Base-by-base conservation (phyloP, 2,888 invertebrate genomes). In the Strigamia transsilvanica region DNA sequence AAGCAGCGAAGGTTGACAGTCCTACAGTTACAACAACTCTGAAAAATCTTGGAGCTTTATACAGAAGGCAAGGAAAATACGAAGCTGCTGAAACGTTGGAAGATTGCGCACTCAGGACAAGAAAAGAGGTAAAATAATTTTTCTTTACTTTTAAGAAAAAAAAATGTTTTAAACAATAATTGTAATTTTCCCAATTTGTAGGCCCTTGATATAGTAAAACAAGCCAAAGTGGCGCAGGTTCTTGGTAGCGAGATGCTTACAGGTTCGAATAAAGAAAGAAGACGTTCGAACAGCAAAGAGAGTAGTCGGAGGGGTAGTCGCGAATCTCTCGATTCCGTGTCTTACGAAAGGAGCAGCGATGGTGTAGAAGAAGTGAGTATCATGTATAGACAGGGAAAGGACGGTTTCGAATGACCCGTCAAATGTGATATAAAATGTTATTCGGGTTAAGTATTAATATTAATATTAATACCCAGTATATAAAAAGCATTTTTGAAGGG, bases 81-180 rank as follows among this genome's bases (percentile, higher is more conserved):
- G 98, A 99, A 89, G 99, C 99, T 9, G 99, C 99, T 0, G 99
- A 99, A 89, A 98, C 98, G 0, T 91, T 99, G 38, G 99, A 99
- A 88, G 99, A 99, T 90, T 99, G 98, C 90, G 98, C 98, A 56
- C 91, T 98, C 85, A 92, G 98, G 87, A 97, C 97, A 88, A 92
- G 97, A 89, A 97, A 96, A 91, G 97, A 97, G 93, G 96, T 96
- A 61, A 61, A 61, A 18, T 9, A 9, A 21, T 61, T 61, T 61
- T 9, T 21, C 6, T 61, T 2, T 61, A 18, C 5, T 56, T 21
- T 61, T 10, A 18, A n/a, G n/a, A n/a, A n/a, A n/a, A n/a, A n/a
- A n/a, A n/a, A 77, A 18, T 77, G 1, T 77, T 77, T 77, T 21
- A 77, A 21, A 15, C 3, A 13, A 12, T 2, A n/a, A 27, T 77